Evolutionary conservation across 2,113 vertebrate genomes (phyloP), one percentile per base, ranked within the genome.

Genomic region (Brienomyrus longianalis): DNA sequence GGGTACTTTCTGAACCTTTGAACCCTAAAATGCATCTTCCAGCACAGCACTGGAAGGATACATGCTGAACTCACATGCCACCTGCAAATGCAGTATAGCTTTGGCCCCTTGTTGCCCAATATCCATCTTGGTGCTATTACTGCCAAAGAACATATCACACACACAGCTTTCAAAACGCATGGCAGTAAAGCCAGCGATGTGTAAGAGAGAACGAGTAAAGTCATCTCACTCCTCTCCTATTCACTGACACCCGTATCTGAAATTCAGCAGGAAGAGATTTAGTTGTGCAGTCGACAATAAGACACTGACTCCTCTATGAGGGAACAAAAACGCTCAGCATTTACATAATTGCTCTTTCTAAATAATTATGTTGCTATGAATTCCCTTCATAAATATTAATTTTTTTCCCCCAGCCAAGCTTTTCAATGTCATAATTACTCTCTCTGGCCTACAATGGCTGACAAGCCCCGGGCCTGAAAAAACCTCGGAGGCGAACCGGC

Each of bases 331-430:
- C 13, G 6, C 3, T 10, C 31, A 23, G 19, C 23, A 84, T 84
- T 84, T 84, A 48, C 83, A 84, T 84, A 48, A 84, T 84, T 48
- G 45, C 83, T 48, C 23, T 47, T 84, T 84, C 83, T n/a, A 84
- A 84, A 84, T 84, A 11, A 84, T 84, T 23, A 83, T 83, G 83
- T 48, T 84, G 47, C 48, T 84, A 84, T 84, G 43, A 48, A 84
- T 84, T 43, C 35, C 45, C 45, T 48, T 84, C 39, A 84, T 84
- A 84, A 84, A 84, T 48, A 84, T 84, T 5, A 35, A 48, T 48
- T 11, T 23, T 23, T 47, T 62, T 48, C 5, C 45, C 77, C 39
- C 83, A 84, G 83, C 83, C 45, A 84, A 84, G 21, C 21, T 48
- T 48, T 83, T 83, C 80, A 48, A 83, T n/a, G 45, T 48, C 19